phyloP scores from a whole-genome alignment of 1,140 invertebrate genomes.

The Trachymyrmex septentrionalis region DNA sequence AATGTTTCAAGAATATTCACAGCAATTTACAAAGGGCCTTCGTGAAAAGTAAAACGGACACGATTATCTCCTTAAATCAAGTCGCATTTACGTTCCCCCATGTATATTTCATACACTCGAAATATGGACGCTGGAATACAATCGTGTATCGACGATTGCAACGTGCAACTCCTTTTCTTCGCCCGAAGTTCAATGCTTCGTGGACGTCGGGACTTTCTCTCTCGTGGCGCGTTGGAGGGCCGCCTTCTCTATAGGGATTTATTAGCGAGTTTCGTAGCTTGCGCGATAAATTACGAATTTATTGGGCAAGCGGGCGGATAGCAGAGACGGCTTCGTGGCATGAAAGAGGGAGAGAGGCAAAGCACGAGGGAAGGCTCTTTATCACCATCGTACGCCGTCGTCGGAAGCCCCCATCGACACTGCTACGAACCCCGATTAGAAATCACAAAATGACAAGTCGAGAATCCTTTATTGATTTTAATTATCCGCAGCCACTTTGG shows the following conservation, averaged over 20 bases:
- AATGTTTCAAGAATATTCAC: background rate
- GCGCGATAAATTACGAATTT: conserved; percentile 73
- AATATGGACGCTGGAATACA: background rate
- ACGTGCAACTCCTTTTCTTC: conserved; percentile 23
- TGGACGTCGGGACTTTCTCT: conserved; percentile 41
- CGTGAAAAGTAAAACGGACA: background rate
- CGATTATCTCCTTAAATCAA: conserved; percentile 17
- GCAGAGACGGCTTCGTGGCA: conserved; percentile 22
- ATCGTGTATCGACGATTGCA: background rate
- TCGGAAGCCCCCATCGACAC: background rate
- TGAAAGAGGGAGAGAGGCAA: conserved; percentile 29
- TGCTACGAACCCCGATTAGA: conserved; percentile 33
- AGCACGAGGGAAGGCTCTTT: conserved; percentile 44
- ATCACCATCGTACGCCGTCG: conserved; percentile 9
- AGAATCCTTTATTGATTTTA: conserved; percentile 68
- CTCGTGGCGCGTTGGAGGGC: conserved; percentile 31
- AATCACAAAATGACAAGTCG: conserved; percentile 65
- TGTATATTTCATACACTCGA: background rate
- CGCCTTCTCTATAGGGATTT: conserved; percentile 55
- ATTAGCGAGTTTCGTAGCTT: conserved; percentile 65
- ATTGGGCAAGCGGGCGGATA: conserved; percentile 58
- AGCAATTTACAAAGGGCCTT: background rate
- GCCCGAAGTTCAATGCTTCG: conserved; percentile 32
- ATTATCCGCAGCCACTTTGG: conserved; percentile 50
- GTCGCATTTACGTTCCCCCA: background rate